Evolutionary conservation across 2,888 invertebrate species (phyloP).

Genomic region (Omphaloscelis lunosa): DNA sequence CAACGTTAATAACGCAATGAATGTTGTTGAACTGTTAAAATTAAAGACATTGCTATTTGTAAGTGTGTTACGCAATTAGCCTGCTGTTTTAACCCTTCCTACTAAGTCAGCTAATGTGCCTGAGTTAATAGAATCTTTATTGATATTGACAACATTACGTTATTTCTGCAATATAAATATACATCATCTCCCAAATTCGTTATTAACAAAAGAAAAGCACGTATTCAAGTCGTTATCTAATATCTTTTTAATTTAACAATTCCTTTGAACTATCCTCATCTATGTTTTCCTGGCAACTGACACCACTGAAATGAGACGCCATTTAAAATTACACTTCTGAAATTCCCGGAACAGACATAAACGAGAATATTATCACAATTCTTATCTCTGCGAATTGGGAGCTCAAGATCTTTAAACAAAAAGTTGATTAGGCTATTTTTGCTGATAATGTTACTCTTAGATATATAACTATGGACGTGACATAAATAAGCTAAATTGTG

Average conservation of each 20-base stretch:
- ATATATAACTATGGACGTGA: slow-evolving; percentile 36
- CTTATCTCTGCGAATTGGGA: slow-evolving; percentile 72
- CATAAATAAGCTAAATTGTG: slow-evolving; percentile 16
- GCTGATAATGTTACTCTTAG: slow-evolving; percentile 55
- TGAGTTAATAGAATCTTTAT: not conserved
- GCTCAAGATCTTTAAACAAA: slow-evolving; percentile 70
- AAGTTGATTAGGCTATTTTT: slow-evolving; percentile 72
- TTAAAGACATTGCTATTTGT: not conserved
- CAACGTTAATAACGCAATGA: no score
- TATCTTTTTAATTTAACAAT: not conserved
- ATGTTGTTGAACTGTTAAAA: not conserved
- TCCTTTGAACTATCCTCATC: not conserved
- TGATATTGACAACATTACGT: not conserved
- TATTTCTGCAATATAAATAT: not conserved
- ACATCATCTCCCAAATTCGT: not conserved
- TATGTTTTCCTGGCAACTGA: slow-evolving; percentile 7
- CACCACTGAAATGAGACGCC: slow-evolving; percentile 32
- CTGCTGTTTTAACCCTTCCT: not conserved
- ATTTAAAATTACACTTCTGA: slow-evolving; percentile 12
- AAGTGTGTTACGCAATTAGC: not conserved
- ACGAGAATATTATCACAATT: slow-evolving; percentile 71
- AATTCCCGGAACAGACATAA: slow-evolving; percentile 53
- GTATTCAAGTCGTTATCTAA: not conserved
- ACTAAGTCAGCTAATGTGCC: not conserved
- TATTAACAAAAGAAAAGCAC: not conserved